These are phyloP conservation scores for Caenorhabditis plicata DNA, from an alignment of 2,888 invertebrate species.

Conservation along the genomic window DNA sequence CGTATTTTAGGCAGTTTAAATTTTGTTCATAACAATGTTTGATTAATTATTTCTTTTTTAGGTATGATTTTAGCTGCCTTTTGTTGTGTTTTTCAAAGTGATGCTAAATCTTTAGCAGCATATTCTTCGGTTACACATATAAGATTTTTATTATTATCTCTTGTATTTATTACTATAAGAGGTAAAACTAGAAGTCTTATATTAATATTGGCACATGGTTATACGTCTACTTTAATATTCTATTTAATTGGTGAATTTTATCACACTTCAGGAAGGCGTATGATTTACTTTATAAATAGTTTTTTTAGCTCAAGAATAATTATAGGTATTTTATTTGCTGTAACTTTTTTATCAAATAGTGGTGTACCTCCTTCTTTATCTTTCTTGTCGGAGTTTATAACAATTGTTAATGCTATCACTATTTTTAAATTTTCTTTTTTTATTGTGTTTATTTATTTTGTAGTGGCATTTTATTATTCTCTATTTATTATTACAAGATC, in stretches of 20 bases:
- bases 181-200: conserved; percentile 38
- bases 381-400: conserved; percentile 64
- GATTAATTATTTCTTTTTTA: conserved; percentile 43
- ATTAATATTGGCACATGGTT: conserved; percentile 46
- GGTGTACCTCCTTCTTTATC: conserved; percentile 44
- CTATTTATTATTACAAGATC: conserved; percentile 63
- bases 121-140: conserved; percentile 47
- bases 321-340: conserved; percentile 41
- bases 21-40: conserved; percentile 46
- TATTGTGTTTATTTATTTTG: conserved; percentile 65
- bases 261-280: conserved; percentile 39
- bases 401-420: conserved; percentile 61
- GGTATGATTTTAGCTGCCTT: conserved; percentile 47
- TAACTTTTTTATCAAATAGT: conserved; percentile 44
- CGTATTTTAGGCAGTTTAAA: conserved; percentile 47
- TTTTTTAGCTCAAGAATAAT: conserved; percentile 47
- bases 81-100: conserved; percentile 51
- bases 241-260: conserved; percentile 47
- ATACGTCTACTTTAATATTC: conserved; percentile 48
- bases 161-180: conserved; percentile 38
- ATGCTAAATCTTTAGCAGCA: conserved; percentile 49
- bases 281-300: conserved; percentile 48
- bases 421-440: conserved; percentile 61
- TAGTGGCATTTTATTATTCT: conserved; percentile 62
- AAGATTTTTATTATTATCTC: conserved; percentile 40